These are phyloP conservation scores for Acleris literana DNA, from an alignment of 2,888 invertebrate species.

Conservation along the genomic window DNA sequence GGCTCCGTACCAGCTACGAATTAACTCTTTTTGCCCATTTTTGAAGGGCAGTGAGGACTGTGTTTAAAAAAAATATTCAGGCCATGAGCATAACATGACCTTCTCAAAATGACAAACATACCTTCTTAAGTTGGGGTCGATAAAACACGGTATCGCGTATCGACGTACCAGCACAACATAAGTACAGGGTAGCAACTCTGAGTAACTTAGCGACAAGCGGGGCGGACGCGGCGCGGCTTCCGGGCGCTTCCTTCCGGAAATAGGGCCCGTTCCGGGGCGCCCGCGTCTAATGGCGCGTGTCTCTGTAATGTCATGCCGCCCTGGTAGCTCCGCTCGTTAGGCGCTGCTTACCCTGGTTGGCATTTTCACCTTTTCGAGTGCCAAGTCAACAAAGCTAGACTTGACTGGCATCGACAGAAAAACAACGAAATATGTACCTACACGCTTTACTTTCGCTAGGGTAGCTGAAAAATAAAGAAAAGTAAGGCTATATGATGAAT, in stretches of 20 bases:
- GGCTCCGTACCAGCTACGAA: conserved; percentile 51
- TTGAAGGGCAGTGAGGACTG: conserved; percentile 14
- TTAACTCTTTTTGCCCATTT: conserved; percentile 48
- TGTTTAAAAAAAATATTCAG: background rate
- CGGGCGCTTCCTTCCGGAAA: conserved; percentile 80
- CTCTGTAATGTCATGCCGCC: conserved; percentile 74
- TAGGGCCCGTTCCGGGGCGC: conserved; percentile 77
- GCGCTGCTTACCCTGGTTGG: conserved; percentile 49
- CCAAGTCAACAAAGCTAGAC: conserved; percentile 1
- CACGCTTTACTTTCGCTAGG: too few species aligned
- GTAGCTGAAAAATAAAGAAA: too few species aligned
- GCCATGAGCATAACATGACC: too few species aligned
- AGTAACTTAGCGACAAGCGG: conserved; percentile 55
- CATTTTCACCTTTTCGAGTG: conserved; percentile 31
- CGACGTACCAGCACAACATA: conserved; percentile 56
- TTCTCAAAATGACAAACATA: too few species aligned
- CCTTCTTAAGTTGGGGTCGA: too few species aligned
- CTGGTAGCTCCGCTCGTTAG: conserved; percentile 69
- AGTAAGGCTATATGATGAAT: too few species aligned
- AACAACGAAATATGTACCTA: too few species aligned
- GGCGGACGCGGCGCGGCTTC: conserved; percentile 73
- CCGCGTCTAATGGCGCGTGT: conserved; percentile 63
- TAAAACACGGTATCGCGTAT: conserved; percentile 46
- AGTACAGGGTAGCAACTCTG: conserved; percentile 36
- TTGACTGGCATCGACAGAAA: too few species aligned